Percentiles rank a stretch among this genome's conserved stretches.
Conservation (phyloP, 2,113 vertebrate genomes). For the Pygoscelis antarcticus region DNA sequence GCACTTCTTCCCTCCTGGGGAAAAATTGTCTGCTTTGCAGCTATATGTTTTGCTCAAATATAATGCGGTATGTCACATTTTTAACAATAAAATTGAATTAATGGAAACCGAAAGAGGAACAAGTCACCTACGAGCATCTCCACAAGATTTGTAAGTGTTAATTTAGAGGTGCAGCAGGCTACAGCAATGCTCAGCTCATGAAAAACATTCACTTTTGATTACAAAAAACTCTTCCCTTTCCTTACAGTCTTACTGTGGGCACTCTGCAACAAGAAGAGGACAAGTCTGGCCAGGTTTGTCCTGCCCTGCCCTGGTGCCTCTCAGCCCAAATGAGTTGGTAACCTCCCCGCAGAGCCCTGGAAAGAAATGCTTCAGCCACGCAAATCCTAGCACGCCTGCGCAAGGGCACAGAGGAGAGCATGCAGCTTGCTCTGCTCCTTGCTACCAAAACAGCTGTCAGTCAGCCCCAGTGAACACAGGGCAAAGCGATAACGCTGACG, state of each 20-base stretch:
- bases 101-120: neutral
- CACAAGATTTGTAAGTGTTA: neutral
- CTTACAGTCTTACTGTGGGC: neutral
- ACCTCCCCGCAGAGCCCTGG: neutral
- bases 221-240: neutral
- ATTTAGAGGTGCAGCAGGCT: neutral
- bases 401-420: neutral
- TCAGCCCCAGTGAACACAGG: neutral
- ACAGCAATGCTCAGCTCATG: neutral
- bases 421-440: fast-evolving
- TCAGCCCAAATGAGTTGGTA: neutral
- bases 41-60: neutral
- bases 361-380: neutral
- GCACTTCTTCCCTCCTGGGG: neutral
- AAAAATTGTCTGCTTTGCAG: neutral
- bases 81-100: neutral
- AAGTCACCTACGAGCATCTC: neutral
- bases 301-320: neutral
- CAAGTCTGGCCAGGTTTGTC: slow-evolving; percentile 41
- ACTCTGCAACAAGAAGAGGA: neutral
- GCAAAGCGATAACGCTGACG: fast-evolving
- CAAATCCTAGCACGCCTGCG: neutral
- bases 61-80: neutral
- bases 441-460: neutral
- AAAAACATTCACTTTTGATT: neutral